phyloP scores from a whole-genome alignment of 2,113 vertebrate genomes.

The Anoura caudifer region DNA sequence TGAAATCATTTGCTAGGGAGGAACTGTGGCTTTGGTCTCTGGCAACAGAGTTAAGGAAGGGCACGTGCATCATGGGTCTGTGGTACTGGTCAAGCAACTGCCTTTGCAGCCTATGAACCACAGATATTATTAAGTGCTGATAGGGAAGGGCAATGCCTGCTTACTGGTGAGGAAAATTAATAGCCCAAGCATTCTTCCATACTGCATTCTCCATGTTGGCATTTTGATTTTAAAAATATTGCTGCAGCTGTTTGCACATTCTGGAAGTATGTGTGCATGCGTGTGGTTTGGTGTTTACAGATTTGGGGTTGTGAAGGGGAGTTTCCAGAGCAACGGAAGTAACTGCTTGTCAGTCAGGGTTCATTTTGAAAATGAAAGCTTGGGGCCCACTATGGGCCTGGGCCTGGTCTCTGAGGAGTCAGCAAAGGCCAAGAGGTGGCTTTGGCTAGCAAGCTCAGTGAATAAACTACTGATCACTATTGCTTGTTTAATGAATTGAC shows the following conservation, averaged over 20 bases:
- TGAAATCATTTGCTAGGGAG: background rate
- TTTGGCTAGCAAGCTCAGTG: background rate
- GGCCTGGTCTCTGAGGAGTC: background rate
- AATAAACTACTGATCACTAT: background rate
- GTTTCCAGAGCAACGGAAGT: slow-evolving; percentile 69
- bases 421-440: background rate
- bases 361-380: slow-evolving; percentile 71
- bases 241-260: slow-evolving; percentile 60
- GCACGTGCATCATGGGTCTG: background rate
- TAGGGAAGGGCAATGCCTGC: slow-evolving; percentile 23
- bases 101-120: slow-evolving; percentile 20
- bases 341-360: slow-evolving; percentile 61
- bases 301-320: slow-evolving; percentile 57
- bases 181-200: background rate
- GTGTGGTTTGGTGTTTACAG: slow-evolving; percentile 73
- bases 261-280: slow-evolving; percentile 43
- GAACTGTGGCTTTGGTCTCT: background rate
- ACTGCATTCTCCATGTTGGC: slow-evolving; percentile 2
- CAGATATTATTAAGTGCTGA: slow-evolving; percentile 39
- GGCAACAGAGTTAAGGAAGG: slow-evolving; percentile 18
- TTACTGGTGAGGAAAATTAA: slow-evolving; percentile 37
- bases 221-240: slow-evolving; percentile 52
- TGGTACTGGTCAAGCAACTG: background rate
- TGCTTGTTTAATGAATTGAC: background rate
- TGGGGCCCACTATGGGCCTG: background rate